Base-by-base conservation (phyloP, 2,797 vertebrate genomes). In the Amazonetta brasiliensis region DNA sequence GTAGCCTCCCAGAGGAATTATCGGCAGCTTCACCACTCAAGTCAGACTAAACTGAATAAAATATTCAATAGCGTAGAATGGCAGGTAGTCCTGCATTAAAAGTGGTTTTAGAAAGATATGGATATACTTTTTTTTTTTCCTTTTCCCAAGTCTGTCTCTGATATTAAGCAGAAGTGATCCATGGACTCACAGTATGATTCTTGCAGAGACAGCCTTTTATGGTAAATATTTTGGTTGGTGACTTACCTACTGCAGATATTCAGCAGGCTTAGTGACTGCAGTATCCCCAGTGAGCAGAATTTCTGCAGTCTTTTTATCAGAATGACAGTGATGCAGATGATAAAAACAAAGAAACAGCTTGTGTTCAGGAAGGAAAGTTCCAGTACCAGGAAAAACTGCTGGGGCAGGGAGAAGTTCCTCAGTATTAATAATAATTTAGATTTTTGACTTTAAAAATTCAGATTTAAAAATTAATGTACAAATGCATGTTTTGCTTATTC, bases 261-360 rank as follows among this genome's bases (percentile, higher is more conserved):
- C 94, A 89, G 87, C 80, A 64, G 71, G 52, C 69, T 92, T 79
- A 87, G 94, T 77, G 88, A 94, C 86, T 95, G 94, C 95, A 94
- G 94, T 71, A 79, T 94, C 71, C 83, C 81, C 63, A 64, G 94
- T 19, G 83, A 92, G 83, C 91, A 74, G 83, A 76, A 54, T 84
- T 95, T 89, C 95, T 96, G 91, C 94, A 97, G 92, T 69, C 71
- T 55, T 92, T 93, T 94, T 82, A 92, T 90, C 91, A 94, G 85
- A 74, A 71, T 64, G 86, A 94, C 74, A 91, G 77, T 84, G 83
- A 89, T 91, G 85, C 88, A 89, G 95, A 81, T 88, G 89, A 78
- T 91, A 80, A 87, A 88, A 95, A 91, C 87, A 94, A 94, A 92
- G 90, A 69, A 84, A 48, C 67, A 91, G 76, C 58, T 67, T 73